Percentiles rank a stretch among this genome's conserved stretches.
These are phyloP conservation scores for Parazoanthus atlanticus DNA, from an alignment of 92 coral and sea anemone species.

Conservation along the genomic window DNA sequence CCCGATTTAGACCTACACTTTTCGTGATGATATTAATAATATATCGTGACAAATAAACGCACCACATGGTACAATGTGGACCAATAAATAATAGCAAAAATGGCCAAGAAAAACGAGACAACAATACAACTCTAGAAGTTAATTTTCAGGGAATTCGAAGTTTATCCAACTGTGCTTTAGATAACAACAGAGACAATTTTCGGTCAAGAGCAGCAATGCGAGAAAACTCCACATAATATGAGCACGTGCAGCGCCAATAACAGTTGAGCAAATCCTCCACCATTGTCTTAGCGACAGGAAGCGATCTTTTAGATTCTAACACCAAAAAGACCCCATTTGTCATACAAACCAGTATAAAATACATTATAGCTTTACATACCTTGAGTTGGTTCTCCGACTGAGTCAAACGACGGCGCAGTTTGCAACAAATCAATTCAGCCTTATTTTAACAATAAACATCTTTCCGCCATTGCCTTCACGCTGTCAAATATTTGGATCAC, in stretches of 20 bases:
- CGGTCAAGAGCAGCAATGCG: not conserved
- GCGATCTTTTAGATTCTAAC: not conserved
- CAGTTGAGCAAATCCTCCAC: not conserved
- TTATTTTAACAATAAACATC: not conserved
- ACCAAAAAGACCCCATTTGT: not conserved
- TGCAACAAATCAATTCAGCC: constrained; percentile 16
- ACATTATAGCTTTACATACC: constrained; percentile 8
- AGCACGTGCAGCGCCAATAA: not conserved
- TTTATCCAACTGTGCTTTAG: not conserved
- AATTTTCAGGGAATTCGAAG: constrained; percentile 15
- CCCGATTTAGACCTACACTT: too few species aligned
- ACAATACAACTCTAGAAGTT: not conserved
- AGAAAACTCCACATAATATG: not conserved
- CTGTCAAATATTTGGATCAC: constrained; percentile 11
- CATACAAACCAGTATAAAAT: constrained; percentile 7
- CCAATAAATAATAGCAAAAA: too few species aligned
- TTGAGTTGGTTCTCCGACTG: constrained; percentile 19
- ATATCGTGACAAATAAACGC: too few species aligned
- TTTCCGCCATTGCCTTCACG: constrained; percentile 21
- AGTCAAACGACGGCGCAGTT: not conserved
- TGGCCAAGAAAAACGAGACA: constrained; percentile 17
- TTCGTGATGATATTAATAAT: too few species aligned
- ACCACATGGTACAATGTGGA: too few species aligned
- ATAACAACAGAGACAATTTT: not conserved
- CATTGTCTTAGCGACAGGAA: not conserved